A percentile compares a stretch with the other conserved stretches of the same genome.
phyloP scores from a whole-genome alignment of 2,797 vertebrate genomes.

The Hafferia zeledoni region DNA sequence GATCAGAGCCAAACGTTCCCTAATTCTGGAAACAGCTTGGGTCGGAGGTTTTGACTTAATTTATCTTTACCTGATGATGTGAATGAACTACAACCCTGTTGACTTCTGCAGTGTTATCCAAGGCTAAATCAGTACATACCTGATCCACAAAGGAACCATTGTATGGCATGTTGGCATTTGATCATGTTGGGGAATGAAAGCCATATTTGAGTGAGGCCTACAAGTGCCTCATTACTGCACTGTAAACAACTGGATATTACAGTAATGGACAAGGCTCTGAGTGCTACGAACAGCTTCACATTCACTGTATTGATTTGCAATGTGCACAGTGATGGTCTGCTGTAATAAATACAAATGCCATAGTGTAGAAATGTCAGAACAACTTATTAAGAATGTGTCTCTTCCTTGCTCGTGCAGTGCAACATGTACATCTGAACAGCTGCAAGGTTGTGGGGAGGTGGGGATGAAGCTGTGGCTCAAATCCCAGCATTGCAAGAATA shows the following conservation, averaged over 20 bases:
- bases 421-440: background rate
- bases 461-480: background rate
- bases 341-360: constrained; percentile 65
- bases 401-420: background rate
- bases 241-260: constrained; percentile 58
- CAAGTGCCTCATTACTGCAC: constrained; percentile 65
- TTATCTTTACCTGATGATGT: constrained; percentile 49
- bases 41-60: constrained; percentile 25
- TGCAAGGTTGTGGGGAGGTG: background rate
- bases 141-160: constrained; percentile 53
- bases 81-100: constrained; percentile 12
- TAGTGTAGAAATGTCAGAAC: constrained; percentile 58
- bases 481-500: background rate
- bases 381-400: constrained; percentile 61
- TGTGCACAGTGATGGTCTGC: constrained; percentile 53
- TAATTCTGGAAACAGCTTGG: background rate
- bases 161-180: constrained; percentile 49
- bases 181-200: constrained; percentile 59
- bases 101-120: background rate
- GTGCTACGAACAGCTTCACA: constrained; percentile 11
- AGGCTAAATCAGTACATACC: background rate
- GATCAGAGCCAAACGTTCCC: background rate
- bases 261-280: constrained; percentile 56
- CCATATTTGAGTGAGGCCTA: constrained; percentile 55
- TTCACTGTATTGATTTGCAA: constrained; percentile 65